Percentiles rank a stretch among this genome's conserved stretches.
Conservation (phyloP, 1,140 invertebrate species). For the Bathynomus jamesi region DNA sequence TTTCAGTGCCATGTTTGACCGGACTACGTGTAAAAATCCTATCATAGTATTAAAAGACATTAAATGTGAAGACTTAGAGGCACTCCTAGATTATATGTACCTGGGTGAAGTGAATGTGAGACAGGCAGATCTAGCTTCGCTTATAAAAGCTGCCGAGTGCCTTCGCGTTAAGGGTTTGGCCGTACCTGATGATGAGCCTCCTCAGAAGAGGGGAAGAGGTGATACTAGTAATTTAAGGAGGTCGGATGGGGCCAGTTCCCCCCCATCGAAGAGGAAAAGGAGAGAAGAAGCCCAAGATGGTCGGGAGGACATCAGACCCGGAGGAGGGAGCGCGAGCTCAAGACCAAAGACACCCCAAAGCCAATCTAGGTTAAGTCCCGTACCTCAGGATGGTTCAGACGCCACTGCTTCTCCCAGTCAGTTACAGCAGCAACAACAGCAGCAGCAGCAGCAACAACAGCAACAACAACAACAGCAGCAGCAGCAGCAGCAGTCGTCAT, state of each 20-base stretch:
- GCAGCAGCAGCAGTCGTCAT: too few relatives aligned
- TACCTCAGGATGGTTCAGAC: too few relatives aligned
- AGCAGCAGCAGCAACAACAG: too few relatives aligned
- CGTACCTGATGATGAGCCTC: slow-evolving; percentile 36
- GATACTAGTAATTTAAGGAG: slow-evolving; percentile 10
- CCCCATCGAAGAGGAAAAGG: slow-evolving; percentile 31
- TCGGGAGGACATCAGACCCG: slow-evolving; percentile 32
- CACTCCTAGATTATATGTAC: slow-evolving; percentile 37
- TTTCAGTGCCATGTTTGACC: slow-evolving; percentile 36
- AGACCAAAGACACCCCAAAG: slow-evolving; percentile 37
- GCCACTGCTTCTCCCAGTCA: too few relatives aligned
- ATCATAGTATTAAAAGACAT: slow-evolving; percentile 38
- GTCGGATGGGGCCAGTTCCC: slow-evolving; percentile 21
- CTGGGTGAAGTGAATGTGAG: slow-evolving; percentile 37
- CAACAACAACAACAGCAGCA: too few relatives aligned
- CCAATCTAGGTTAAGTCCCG: too few relatives aligned
- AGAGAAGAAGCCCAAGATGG: slow-evolving; percentile 33
- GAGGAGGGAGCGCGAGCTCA: slow-evolving; percentile 15
- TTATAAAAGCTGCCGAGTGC: slow-evolving; percentile 33
- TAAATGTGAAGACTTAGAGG: slow-evolving; percentile 35
- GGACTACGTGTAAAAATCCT: slow-evolving; percentile 36
- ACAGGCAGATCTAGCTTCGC: slow-evolving; percentile 34
- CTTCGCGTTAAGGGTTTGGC: slow-evolving; percentile 33
- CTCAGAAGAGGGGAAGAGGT: slow-evolving; percentile 13
- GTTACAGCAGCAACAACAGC: too few relatives aligned